Evolutionary conservation across 2,888 invertebrate genomes (phyloP), one percentile per base, ranked within the genome.

Genomic region (Mayetiola destructor): DNA sequence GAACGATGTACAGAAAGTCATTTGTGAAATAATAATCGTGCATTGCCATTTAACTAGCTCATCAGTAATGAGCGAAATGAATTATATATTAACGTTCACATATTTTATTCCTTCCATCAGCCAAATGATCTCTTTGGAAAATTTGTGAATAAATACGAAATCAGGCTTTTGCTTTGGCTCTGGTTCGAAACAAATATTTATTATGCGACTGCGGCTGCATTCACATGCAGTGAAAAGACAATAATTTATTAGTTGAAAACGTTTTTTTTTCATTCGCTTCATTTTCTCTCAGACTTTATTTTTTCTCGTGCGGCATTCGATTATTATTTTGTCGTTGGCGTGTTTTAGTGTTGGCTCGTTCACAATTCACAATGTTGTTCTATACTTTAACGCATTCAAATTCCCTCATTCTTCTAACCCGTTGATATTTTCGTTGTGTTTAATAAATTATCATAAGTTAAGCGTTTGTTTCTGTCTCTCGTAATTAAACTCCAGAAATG

Each of bases 401-500:
- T n/a, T 48, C 14, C 16, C 48, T 27, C 27, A n/a, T 48, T 48
- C 27, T 16, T 23, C 27, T 27, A 48, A 14, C n/a, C 14, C 14
- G 12, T 27, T 14, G 12, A 14, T 8, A 23, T 42, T 48, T 20
- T 27, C 27, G 21, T 48, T 27, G 27, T 27, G 48, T 16, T 27
- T 48, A 48, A 48, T 48, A 48, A 48, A 48, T 48, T 48, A 48
- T 48, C 27, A 27, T 23, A 48, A 48, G 48, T 48, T 48, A 48
- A 48, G 48, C 48, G 48, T 48, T 48, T 48, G 48, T 48, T 48
- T 48, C 48, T 48, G 48, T 48, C 48, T n/a, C n/a, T 48, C 48
- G 48, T 48, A 48, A 48, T 48, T 48, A 48, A 48, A 27, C 48
- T 27, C 5, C 6, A 39, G 18, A 16, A 39, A 39, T 8, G 20